phyloP scores from a whole-genome alignment of 2,797 vertebrate species.

The Liparis tanakae region DNA sequence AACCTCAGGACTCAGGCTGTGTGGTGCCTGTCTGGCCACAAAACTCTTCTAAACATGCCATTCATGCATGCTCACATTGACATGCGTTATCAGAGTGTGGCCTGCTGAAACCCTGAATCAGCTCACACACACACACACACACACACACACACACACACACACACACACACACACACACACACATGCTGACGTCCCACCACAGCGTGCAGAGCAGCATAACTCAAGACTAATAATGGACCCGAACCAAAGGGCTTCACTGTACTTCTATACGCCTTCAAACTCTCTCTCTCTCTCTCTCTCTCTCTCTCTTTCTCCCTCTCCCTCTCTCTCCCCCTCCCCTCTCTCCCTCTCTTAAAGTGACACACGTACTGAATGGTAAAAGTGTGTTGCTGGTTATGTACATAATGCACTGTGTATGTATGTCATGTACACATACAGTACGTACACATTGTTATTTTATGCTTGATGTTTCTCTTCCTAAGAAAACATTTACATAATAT shows the following conservation, averaged over 20 bases:
- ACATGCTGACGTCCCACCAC: conserved; percentile 60
- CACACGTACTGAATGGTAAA: conserved; percentile 73
- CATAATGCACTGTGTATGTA: background rate
- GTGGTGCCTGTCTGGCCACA: conserved; percentile 70
- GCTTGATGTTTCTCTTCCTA: background rate
- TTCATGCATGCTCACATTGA: conserved; percentile 58
- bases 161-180: conserved; percentile 3
- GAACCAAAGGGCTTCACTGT: conserved; percentile 61
- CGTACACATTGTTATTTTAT: background rate
- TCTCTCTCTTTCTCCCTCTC: conserved; percentile 4
- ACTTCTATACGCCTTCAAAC: conserved; percentile 37
- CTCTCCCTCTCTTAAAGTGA: conserved; percentile 38
- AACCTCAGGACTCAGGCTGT: conserved; percentile 58
- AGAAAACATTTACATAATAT: background rate
- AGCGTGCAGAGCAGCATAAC: conserved; percentile 66
- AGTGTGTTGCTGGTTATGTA: conserved; percentile 14
- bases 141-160: too few species aligned
- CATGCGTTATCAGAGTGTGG: conserved; percentile 51
- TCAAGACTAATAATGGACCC: conserved; percentile 61
- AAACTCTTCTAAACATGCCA: conserved; percentile 60
- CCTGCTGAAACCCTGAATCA: conserved; percentile 56
- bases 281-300: conserved; percentile 5
- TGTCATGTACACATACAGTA: background rate
- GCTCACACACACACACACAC: conserved; percentile 4
- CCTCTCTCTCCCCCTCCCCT: background rate